phyloP scores from a whole-genome alignment of 2,113 vertebrate genomes.

The Aplodontia rufa region DNA sequence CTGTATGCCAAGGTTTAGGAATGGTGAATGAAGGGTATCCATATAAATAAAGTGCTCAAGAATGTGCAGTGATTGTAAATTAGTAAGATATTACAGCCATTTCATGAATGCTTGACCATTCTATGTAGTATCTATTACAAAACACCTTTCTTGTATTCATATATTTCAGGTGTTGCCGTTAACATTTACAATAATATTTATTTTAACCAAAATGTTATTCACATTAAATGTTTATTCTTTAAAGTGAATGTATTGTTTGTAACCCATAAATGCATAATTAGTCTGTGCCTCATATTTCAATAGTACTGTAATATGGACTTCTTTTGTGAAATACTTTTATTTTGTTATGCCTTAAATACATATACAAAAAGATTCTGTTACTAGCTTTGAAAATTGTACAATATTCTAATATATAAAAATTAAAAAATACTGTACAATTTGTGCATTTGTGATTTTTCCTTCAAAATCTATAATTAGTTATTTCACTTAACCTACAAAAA shows the following conservation, averaged over 20 bases:
- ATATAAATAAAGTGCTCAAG: background rate
- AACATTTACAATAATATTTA: conserved; percentile 81
- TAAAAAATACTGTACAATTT: conserved; percentile 49
- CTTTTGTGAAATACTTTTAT: conserved; percentile 76
- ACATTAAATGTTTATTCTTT: conserved; percentile 76
- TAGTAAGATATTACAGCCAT: background rate
- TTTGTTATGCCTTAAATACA: conserved; percentile 77
- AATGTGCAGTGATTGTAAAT: background rate
- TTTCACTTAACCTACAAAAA: background rate
- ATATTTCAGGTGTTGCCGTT: conserved; percentile 48
- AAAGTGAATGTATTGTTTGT: conserved; percentile 77
- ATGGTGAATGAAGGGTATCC: background rate
- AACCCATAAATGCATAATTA: conserved; percentile 70
- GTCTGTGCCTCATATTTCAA: conserved; percentile 73
- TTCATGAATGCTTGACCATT: conserved; percentile 1
- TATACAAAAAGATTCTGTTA: conserved; percentile 63
- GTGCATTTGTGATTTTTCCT: background rate
- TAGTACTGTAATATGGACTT: conserved; percentile 74
- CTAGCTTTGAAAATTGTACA: conserved; percentile 75
- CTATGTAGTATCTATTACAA: conserved; percentile 18
- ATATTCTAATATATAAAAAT: conserved; percentile 78
- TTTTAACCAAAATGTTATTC: conserved; percentile 76
- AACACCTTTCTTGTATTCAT: conserved; percentile 45
- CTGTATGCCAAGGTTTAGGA: background rate
- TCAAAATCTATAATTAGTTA: background rate